Conservation (phyloP, 2,113 vertebrate species). For the Sardina pilchardus region DNA sequence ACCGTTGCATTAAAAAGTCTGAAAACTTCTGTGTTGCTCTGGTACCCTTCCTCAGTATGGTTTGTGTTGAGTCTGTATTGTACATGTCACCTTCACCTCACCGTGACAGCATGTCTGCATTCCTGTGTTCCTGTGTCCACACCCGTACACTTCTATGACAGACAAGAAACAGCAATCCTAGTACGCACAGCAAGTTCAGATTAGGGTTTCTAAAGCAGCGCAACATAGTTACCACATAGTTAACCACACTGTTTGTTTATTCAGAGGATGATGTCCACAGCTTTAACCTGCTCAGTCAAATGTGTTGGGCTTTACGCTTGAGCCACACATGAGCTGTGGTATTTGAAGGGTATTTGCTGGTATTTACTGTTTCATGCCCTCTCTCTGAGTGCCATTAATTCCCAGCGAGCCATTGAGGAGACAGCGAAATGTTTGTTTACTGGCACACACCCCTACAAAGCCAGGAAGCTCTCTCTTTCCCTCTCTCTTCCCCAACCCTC, state of each 20-base stretch:
- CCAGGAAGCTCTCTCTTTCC: neutral
- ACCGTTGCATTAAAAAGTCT: too few relatives aligned
- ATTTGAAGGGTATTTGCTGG: conserved; percentile 2
- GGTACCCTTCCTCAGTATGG: too few relatives aligned
- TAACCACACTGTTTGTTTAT: neutral
- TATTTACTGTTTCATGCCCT: neutral
- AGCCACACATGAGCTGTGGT: neutral
- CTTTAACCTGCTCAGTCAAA: neutral
- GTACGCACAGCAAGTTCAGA: neutral
- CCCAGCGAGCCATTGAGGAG: neutral
- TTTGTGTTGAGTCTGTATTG: neutral
- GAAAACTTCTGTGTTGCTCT: too few relatives aligned
- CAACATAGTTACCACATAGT: neutral
- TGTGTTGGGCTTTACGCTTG: neutral
- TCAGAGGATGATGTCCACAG: neutral
- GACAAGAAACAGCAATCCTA: neutral
- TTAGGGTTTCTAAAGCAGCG: too few relatives aligned
- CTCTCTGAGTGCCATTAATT: neutral
- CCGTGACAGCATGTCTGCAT: too few relatives aligned
- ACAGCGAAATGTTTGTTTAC: neutral
- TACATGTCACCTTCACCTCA: too few relatives aligned
- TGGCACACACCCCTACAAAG: neutral
- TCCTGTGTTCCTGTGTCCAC: neutral
- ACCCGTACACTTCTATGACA: neutral
- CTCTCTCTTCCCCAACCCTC: neutral